These are phyloP conservation scores for Remorina albescens DNA, from an alignment of 2,797 vertebrate genomes.

Conservation along the genomic window DNA sequence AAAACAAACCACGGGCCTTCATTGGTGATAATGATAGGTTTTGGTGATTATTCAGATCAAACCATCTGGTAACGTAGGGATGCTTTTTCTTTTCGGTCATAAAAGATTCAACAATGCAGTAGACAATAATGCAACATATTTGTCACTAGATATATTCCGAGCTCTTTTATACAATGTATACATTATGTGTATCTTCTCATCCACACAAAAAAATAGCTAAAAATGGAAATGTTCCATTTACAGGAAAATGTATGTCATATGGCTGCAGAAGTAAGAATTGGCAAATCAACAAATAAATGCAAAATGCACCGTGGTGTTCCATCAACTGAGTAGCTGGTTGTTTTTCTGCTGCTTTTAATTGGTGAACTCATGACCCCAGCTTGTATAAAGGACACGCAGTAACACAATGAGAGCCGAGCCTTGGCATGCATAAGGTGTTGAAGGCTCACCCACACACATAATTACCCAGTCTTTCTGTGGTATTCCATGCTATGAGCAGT, in stretches of 20 bases:
- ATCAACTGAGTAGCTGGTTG: conserved; percentile 35
- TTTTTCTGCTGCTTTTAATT: conserved; percentile 72
- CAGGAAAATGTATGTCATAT: conserved; percentile 31
- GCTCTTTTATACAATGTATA: not conserved
- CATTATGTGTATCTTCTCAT: conserved; percentile 23
- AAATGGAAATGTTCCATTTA: no score
- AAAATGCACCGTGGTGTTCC: conserved; percentile 25
- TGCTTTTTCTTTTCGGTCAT: not conserved
- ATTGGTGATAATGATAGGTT: not conserved
- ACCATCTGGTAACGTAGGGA: not conserved
- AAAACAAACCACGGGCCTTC: not conserved
- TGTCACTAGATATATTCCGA: not conserved
- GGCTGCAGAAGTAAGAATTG: conserved; percentile 33
- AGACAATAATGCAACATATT: not conserved
- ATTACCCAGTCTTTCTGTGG: conserved; percentile 69
- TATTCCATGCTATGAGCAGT: conserved; percentile 44
- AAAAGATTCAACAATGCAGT: not conserved
- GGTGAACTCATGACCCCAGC: conserved; percentile 59
- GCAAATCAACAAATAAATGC: conserved; percentile 38
- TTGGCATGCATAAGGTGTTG: conserved; percentile 56
- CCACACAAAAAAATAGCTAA: not conserved
- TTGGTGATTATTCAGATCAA: not conserved
- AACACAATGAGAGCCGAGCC: conserved; percentile 52
- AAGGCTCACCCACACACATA: conserved; percentile 76
- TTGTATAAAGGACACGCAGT: conserved; percentile 45